Evolutionary conservation across 2,797 vertebrate genomes (phyloP).

Genomic region (Leuciscus waleckii): DNA sequence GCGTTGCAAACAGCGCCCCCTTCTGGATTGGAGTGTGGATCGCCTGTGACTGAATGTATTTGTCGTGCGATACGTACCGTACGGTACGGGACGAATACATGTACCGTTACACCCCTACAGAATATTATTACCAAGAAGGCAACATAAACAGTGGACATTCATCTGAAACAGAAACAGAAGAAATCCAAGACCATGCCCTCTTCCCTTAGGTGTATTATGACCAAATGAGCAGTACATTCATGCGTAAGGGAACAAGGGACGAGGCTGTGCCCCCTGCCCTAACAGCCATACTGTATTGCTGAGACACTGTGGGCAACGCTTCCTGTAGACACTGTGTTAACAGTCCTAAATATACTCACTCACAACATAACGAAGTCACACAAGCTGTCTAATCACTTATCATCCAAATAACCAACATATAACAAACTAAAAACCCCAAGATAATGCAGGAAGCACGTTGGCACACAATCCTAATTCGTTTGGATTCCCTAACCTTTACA

Average conservation of each 20-base stretch:
- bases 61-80: no score
- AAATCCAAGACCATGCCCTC: neutral
- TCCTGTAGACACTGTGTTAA: constrained; percentile 50
- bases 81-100: no score
- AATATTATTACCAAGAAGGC: neutral
- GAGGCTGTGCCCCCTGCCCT: constrained; percentile 34
- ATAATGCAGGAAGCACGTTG: neutral
- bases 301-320: constrained; percentile 44
- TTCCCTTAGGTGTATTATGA: constrained; percentile 11
- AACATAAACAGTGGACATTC: neutral
- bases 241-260: neutral
- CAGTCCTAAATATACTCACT: constrained; percentile 40
- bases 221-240: constrained; percentile 28
- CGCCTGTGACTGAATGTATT: no score
- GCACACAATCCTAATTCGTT: neutral
- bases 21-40: no score
- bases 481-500: constrained; percentile 18
- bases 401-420: neutral
- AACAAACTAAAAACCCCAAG: neutral
- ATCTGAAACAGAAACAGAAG: neutral
- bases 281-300: constrained; percentile 46
- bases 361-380: constrained; percentile 25
- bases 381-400: constrained; percentile 33
- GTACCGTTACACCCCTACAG: no score
- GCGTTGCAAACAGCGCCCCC: no score